Percentiles rank a stretch among this genome's conserved stretches.
phyloP scores from a whole-genome alignment of 1,140 invertebrate genomes.

The Delia radicum region DNA sequence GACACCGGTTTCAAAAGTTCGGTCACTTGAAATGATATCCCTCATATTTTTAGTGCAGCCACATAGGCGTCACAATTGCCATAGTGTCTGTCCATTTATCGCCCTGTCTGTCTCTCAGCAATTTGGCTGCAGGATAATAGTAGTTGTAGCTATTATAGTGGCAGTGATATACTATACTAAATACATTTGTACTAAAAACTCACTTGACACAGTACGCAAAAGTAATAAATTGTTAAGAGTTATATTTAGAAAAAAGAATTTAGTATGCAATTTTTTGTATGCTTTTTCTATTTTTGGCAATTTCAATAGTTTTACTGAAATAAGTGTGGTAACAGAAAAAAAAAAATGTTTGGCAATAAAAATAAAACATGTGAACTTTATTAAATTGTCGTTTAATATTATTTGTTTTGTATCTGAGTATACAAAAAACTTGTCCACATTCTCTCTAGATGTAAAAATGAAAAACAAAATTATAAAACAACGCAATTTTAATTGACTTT shows the following conservation, averaged over 20 bases:
- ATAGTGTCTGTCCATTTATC: not conserved
- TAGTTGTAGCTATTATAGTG: not conserved
- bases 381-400: no score
- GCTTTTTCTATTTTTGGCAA: not conserved
- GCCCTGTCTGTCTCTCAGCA: not conserved
- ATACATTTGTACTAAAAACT: slow-evolving; percentile 1
- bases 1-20: no score
- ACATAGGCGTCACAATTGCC: slow-evolving; percentile 3
- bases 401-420: no score
- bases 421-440: no score
- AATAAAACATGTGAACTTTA: no score
- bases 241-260: slow-evolving; percentile 18
- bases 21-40: no score
- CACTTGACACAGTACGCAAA: slow-evolving; percentile 22
- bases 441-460: no score
- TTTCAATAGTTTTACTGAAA: not conserved
- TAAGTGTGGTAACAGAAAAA: no score
- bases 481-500: no score
- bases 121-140: not conserved
- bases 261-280: not conserved
- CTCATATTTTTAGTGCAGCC: slow-evolving; percentile 2
- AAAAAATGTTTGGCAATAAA: no score
- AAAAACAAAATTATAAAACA: no score
- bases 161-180: not conserved
- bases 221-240: slow-evolving; percentile 23